These are phyloP conservation scores for Jordanella pulchra DNA, from an alignment of 2,797 vertebrate genomes.

Conservation along the genomic window DNA sequence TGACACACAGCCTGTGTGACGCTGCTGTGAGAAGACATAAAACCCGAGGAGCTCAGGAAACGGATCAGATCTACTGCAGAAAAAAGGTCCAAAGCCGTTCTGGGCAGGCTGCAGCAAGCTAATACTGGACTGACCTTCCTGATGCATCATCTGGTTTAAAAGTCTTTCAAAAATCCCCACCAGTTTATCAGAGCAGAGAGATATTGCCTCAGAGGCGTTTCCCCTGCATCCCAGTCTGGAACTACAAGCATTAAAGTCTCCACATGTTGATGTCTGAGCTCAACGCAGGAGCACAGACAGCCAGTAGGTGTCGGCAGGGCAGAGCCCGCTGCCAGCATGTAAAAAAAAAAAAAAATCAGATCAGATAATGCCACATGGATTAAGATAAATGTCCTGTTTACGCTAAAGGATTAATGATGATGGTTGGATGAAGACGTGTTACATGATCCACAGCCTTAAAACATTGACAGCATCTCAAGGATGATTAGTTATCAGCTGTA, in stretches of 20 bases:
- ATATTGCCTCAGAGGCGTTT: background rate
- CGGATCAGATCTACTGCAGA: background rate
- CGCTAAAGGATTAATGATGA: too few relatives aligned
- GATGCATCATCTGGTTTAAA: background rate
- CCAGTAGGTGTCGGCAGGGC: too few relatives aligned
- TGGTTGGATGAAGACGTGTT: too few relatives aligned
- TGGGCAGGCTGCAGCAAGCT: background rate
- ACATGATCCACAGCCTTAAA: background rate
- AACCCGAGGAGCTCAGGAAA: background rate
- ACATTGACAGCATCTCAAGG: background rate
- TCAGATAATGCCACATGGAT: too few relatives aligned
- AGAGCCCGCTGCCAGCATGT: too few relatives aligned
- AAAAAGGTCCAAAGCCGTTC: background rate
- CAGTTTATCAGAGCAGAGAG: background rate
- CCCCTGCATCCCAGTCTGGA: too few relatives aligned
- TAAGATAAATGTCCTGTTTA: too few relatives aligned
- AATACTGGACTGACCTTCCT: background rate
- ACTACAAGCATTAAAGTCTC: too few relatives aligned
- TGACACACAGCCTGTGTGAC: slow-evolving; percentile 44
- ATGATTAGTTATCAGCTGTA: too few relatives aligned
- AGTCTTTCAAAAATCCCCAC: background rate
- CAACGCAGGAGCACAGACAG: too few relatives aligned
- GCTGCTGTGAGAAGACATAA: background rate
- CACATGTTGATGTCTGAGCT: too few relatives aligned
- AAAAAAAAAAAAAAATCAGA: too few relatives aligned